Percentiles rank a stretch among this genome's conserved stretches.
Conservation (phyloP, 2,888 invertebrate species). For the Platycheirus rosarum region DNA sequence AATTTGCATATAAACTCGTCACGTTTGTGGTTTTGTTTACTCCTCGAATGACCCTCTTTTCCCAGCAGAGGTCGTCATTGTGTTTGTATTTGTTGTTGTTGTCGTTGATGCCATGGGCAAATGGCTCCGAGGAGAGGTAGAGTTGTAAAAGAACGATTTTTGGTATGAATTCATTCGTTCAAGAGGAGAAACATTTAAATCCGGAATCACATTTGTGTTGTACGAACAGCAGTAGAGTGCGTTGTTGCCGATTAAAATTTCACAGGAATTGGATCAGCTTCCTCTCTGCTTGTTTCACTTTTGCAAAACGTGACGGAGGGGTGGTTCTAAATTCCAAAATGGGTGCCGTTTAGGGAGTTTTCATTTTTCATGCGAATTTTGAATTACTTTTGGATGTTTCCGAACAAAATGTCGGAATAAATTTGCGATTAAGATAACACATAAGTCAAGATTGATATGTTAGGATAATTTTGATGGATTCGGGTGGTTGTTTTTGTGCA, state of each 20-base stretch:
- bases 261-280: slow-evolving; percentile 52
- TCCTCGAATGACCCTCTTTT: slow-evolving; percentile 59
- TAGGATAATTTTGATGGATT: slow-evolving; percentile 33
- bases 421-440: slow-evolving; percentile 35
- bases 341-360: slow-evolving; percentile 25
- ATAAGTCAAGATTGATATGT: slow-evolving; percentile 45
- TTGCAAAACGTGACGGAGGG: no score
- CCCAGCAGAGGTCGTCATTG: slow-evolving; percentile 36
- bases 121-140: slow-evolving; percentile 35
- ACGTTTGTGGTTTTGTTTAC: slow-evolving; percentile 71
- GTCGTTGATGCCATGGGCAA: slow-evolving; percentile 20
- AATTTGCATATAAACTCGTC: slow-evolving; percentile 72
- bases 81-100: slow-evolving; percentile 38
- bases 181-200: slow-evolving; percentile 23
- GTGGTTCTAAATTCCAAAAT: no score
- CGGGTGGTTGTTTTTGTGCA: not conserved
- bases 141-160: slow-evolving; percentile 66
- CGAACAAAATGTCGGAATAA: slow-evolving; percentile 35
- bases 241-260: slow-evolving; percentile 55
- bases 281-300: slow-evolving; percentile 21
- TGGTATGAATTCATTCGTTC: slow-evolving; percentile 12
- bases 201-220: slow-evolving; percentile 26
- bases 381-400: slow-evolving; percentile 36
- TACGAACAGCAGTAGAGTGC: slow-evolving; percentile 30
- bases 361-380: slow-evolving; percentile 31